Conservation (phyloP, 2,113 vertebrate species). For the Lanius collurio region DNA sequence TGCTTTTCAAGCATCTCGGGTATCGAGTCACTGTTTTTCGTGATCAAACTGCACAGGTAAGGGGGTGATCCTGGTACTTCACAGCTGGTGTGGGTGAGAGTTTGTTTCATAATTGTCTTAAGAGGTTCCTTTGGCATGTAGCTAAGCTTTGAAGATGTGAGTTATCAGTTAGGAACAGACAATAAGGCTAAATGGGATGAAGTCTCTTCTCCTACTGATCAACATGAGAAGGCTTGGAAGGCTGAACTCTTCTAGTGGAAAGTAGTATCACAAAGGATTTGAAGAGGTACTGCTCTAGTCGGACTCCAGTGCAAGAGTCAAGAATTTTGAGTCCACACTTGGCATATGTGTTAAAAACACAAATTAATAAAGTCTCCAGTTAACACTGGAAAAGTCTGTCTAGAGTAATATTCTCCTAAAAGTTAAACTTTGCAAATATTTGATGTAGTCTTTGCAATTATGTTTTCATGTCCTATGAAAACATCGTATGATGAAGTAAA, state of each 20-base stretch:
- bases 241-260: not conserved
- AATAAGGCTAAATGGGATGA: not conserved
- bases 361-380: not conserved
- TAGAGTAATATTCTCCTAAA: not conserved
- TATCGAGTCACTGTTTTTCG: slow-evolving; percentile 77
- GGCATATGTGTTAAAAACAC: not conserved
- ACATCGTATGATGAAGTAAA: not conserved
- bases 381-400: too few species aligned
- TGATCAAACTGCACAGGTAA: slow-evolving; percentile 87
- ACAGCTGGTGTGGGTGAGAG: not conserved
- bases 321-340: not conserved
- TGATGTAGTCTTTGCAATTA: not conserved
- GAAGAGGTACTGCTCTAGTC: not conserved
- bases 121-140: not conserved
- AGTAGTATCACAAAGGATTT: not conserved
- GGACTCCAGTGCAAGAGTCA: not conserved
- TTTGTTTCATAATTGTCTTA: not conserved
- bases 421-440: not conserved
- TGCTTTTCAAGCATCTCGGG: slow-evolving; percentile 86
- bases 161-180: not conserved
- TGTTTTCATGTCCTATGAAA: not conserved
- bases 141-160: not conserved
- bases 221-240: not conserved
- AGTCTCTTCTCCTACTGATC: not conserved
- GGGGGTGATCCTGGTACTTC: not conserved